Evolutionary conservation across 2,113 vertebrate species (phyloP).

Genomic region (Rhineura floridana): DNA sequence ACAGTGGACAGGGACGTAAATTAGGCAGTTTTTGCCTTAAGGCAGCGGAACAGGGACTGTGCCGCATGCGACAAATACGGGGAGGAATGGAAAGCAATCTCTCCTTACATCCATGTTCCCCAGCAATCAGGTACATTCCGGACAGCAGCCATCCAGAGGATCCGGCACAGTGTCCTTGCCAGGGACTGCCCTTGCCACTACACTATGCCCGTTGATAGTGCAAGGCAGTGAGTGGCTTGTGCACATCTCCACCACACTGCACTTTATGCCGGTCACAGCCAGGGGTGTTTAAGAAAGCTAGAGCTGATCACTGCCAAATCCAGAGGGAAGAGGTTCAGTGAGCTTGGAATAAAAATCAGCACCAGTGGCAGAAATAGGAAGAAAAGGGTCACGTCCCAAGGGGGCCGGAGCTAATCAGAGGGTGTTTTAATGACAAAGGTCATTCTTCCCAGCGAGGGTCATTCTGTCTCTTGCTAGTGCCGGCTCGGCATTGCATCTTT

Average conservation of each 20-base stretch:
- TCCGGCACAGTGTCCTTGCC: background rate
- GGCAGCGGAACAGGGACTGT: no score
- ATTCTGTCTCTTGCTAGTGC: background rate
- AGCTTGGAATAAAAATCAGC: conserved; percentile 60
- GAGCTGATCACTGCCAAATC: conserved; percentile 27
- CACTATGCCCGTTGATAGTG: fast-evolving
- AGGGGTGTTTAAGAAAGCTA: background rate
- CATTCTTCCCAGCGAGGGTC: background rate
- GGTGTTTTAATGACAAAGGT: background rate
- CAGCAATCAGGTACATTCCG: fast-evolving
- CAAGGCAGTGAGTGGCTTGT: fast-evolving
- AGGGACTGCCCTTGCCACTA: background rate
- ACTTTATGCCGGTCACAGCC: conserved; percentile 33
- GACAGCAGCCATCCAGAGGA: fast-evolving
- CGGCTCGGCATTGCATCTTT: background rate
- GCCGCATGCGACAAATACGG: no score
- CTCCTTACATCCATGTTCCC: no score
- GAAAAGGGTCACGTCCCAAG: conserved; percentile 2
- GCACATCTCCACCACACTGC: fast-evolving
- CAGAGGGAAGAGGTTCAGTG: background rate
- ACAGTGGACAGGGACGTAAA: no score
- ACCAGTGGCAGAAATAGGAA: background rate
- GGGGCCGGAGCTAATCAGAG: background rate
- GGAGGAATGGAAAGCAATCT: no score
- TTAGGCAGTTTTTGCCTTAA: no score